Evolutionary conservation across 2,888 invertebrate genomes (phyloP).

Genomic region (Dione juno): DNA sequence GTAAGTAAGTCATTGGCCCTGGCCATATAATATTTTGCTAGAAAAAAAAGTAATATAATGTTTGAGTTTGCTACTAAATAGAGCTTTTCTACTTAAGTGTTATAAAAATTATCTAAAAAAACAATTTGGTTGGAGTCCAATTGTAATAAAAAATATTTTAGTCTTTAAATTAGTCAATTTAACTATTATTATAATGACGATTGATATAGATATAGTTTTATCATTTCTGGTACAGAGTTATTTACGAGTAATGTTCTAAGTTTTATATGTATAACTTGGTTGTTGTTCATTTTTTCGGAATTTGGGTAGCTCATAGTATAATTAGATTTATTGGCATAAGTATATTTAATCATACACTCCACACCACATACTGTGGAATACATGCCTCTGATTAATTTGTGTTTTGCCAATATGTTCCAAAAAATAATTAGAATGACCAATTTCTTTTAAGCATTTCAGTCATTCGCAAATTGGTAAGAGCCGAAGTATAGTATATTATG

Average conservation of each 20-base stretch:
- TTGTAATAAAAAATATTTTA: constrained; percentile 64
- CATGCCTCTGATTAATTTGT: constrained; percentile 4
- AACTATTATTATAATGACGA: constrained; percentile 59
- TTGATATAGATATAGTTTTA: constrained; percentile 72
- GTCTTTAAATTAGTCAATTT: constrained; percentile 76
- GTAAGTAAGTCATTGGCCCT: neutral
- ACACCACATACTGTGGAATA: constrained; percentile 1
- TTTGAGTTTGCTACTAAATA: constrained; percentile 60
- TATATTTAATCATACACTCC: constrained; percentile 32
- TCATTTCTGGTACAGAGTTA: constrained; percentile 61
- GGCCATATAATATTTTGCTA: constrained; percentile 43
- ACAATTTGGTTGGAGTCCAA: constrained; percentile 71
- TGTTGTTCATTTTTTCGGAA: constrained; percentile 70
- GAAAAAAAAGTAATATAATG: constrained; percentile 64
- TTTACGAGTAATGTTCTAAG: constrained; percentile 64
- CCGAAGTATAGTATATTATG: neutral
- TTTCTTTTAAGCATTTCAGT: neutral
- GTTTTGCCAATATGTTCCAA: neutral
- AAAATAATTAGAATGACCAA: neutral
- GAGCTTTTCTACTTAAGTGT: constrained; percentile 68
- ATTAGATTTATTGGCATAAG: constrained; percentile 49
- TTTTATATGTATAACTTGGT: constrained; percentile 73
- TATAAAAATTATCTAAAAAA: constrained; percentile 57
- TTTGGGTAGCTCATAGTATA: constrained; percentile 70
- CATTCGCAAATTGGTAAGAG: neutral